Conservation (phyloP, 2,113 vertebrate genomes). For the Erythrocebus patas region DNA sequence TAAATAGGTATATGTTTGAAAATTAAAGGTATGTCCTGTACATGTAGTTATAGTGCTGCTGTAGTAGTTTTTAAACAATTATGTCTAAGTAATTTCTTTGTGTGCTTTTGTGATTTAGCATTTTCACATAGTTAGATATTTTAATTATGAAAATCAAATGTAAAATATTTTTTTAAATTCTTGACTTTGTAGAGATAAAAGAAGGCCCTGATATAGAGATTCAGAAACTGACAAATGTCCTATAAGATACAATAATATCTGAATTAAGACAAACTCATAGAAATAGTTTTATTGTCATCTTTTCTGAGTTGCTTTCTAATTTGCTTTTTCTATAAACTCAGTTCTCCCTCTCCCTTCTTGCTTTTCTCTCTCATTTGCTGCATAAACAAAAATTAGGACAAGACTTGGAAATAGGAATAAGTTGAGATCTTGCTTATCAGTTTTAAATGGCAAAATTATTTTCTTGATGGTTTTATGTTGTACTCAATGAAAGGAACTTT, state of each 20-base stretch:
- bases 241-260: background rate
- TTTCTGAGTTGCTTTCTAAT: background rate
- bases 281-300: background rate
- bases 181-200: background rate
- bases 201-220: background rate
- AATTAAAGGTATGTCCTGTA: background rate
- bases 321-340: background rate
- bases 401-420: background rate
- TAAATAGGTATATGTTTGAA: background rate
- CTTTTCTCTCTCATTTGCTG: background rate
- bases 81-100: background rate
- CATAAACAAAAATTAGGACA: background rate
- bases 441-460: background rate
- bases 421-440: background rate
- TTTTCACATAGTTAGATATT: background rate
- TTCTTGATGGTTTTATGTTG: background rate
- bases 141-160: background rate
- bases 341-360: background rate
- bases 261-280: background rate
- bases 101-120: background rate
- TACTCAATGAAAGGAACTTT: background rate
- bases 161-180: background rate
- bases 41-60: background rate
- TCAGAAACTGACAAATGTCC: background rate
- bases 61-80: background rate